A percentile compares a stretch with the other conserved stretches of the same genome.
Evolutionary conservation across 1,140 invertebrate genomes (phyloP).

Genomic region (Drosophila lacertosa): DNA sequence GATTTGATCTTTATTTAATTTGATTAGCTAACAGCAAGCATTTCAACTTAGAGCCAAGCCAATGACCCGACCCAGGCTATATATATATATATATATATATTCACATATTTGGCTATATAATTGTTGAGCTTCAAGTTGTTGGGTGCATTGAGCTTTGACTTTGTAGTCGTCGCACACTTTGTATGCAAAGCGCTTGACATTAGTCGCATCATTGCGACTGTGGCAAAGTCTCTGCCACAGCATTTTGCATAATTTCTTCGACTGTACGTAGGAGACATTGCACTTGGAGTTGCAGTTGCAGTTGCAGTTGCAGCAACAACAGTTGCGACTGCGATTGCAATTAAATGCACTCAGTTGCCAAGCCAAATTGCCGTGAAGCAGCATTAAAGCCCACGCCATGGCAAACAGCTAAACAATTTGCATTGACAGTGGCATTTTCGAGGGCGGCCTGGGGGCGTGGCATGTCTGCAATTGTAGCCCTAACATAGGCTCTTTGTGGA

Average conservation of each 20-base stretch:
- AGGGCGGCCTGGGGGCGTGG: background rate
- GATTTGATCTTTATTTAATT: conserved; percentile 26
- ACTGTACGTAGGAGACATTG: conserved; percentile 44
- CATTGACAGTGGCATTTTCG: conserved; percentile 35
- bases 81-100: too few species aligned
- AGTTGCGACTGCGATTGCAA: conserved; percentile 40
- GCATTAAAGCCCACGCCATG: conserved; percentile 36
- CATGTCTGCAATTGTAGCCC: conserved; percentile 1
- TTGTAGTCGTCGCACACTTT: conserved; percentile 43
- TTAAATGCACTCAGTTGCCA: conserved; percentile 71
- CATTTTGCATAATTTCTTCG: conserved; percentile 67
- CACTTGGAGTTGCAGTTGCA: conserved; percentile 50
- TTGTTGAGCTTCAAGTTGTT: conserved; percentile 7
- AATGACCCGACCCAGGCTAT: conserved; percentile 16
- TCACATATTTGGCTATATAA: background rate
- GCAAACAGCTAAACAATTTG: conserved; percentile 41
- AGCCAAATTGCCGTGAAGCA: conserved; percentile 51
- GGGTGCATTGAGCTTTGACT: conserved; percentile 66
- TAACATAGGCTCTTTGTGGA: conserved; percentile 1
- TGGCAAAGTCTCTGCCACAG: conserved; percentile 22
- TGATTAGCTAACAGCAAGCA: conserved; percentile 29
- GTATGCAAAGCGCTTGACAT: conserved; percentile 72
- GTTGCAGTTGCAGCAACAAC: conserved; percentile 20
- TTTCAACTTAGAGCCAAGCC: conserved; percentile 5
- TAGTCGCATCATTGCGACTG: conserved; percentile 51